Evolutionary conservation across 2,888 invertebrate species (phyloP).

Genomic region (Tenthredo scrophulariae): DNA sequence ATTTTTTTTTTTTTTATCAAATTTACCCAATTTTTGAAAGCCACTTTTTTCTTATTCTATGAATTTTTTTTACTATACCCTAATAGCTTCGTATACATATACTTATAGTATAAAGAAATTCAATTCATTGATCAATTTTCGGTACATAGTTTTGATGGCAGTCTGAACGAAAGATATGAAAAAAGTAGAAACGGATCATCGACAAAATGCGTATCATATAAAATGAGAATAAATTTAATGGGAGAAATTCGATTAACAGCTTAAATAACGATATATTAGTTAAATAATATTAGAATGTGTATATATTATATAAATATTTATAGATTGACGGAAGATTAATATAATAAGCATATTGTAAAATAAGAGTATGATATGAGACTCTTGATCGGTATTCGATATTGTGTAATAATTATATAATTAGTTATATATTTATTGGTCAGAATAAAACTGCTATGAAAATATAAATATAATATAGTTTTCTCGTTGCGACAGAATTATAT

Average conservation of each 20-base stretch:
- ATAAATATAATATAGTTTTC: constrained; percentile 6
- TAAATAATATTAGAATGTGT: background rate
- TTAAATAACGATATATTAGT: background rate
- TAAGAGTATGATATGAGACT: constrained; percentile 15
- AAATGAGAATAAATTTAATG: background rate
- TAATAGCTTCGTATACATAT: background rate
- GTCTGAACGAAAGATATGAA: background rate
- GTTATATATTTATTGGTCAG: constrained; percentile 6
- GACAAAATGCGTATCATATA: background rate
- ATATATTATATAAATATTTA: constrained; percentile 7
- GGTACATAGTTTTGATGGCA: background rate
- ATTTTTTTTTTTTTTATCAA: background rate
- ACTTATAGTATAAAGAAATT: background rate
- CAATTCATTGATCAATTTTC: background rate
- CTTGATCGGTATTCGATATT: constrained; percentile 32
- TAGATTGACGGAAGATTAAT: background rate
- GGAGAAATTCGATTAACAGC: constrained; percentile 14
- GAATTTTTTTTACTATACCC: background rate
- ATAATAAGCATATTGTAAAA: constrained; percentile 11
- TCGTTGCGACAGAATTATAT: constrained; percentile 10
- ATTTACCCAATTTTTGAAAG: constrained; percentile 13
- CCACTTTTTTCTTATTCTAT: constrained; percentile 10
- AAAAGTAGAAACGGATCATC: constrained; percentile 17
- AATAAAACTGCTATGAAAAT: background rate
- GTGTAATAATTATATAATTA: constrained; percentile 20